phyloP scores from a whole-genome alignment of 1,140 invertebrate genomes.

The Drosophila orosa region DNA sequence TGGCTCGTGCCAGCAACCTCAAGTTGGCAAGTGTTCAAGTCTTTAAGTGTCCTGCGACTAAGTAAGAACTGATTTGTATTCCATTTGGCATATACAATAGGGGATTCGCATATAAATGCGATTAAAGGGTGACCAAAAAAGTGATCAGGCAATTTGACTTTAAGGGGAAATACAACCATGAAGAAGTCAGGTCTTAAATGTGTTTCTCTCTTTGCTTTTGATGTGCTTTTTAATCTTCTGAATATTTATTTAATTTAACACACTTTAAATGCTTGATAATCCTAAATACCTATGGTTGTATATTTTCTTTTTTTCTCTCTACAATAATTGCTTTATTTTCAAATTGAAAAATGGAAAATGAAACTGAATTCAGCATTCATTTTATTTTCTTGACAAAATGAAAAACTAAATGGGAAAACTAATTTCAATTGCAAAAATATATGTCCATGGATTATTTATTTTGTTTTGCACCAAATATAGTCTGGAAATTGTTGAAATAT shows the following conservation, averaged over 20 bases:
- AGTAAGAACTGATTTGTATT: slow-evolving; percentile 50
- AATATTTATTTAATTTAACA: neutral
- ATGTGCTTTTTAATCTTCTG: neutral
- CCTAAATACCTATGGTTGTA: neutral
- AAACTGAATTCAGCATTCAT: slow-evolving; percentile 5
- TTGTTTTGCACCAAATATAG: neutral
- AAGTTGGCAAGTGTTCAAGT: slow-evolving; percentile 51
- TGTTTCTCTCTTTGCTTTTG: neutral
- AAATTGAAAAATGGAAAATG: neutral
- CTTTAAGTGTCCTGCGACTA: slow-evolving; percentile 37
- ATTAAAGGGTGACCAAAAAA: slow-evolving; percentile 2
- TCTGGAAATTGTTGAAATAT: neutral
- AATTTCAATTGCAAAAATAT: slow-evolving; percentile 12
- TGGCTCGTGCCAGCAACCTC: slow-evolving; percentile 55
- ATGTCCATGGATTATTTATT: neutral
- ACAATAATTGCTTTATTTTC: neutral
- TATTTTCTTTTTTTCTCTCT: neutral
- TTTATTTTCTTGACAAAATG: neutral
- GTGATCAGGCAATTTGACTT: neutral
- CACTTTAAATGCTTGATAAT: neutral
- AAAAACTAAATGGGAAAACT: neutral
- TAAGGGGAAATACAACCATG: neutral
- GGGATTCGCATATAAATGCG: slow-evolving; percentile 5
- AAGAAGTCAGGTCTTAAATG: neutral
- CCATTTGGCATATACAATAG: slow-evolving; percentile 29